Conservation (phyloP, 2,797 vertebrate species). For the Apogon hyalosoma region DNA sequence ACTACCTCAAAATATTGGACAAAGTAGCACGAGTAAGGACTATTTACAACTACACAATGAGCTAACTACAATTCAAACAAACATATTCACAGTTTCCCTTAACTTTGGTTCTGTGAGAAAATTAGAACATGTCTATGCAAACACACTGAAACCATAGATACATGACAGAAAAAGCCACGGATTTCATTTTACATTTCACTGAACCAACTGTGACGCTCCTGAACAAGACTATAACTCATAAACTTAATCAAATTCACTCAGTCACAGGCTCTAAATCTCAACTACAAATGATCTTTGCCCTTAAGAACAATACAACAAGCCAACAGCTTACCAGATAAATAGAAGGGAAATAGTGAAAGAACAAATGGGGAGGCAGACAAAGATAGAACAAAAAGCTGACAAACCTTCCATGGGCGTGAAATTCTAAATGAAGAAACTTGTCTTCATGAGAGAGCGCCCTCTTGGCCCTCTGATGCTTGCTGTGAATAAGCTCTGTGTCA, state of each 20-base stretch:
- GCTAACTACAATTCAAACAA: slow-evolving; percentile 6
- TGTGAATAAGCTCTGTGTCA: slow-evolving; percentile 90
- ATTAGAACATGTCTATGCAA: slow-evolving; percentile 11
- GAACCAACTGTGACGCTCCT: background rate
- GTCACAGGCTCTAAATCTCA: slow-evolving; percentile 17
- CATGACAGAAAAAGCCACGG: background rate
- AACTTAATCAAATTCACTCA: slow-evolving; percentile 28
- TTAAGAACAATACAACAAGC: slow-evolving; percentile 16
- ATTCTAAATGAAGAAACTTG: slow-evolving; percentile 92
- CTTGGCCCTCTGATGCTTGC: slow-evolving; percentile 95
- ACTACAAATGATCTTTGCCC: background rate
- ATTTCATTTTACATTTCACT: background rate
- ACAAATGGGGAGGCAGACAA: slow-evolving; percentile 3
- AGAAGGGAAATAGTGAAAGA: slow-evolving; percentile 23
- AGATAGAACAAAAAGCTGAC: slow-evolving; percentile 41
- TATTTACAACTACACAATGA: slow-evolving; percentile 1
- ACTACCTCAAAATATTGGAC: slow-evolving; percentile 41
- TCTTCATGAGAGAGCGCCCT: slow-evolving; percentile 91
- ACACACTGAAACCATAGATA: background rate
- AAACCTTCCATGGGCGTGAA: slow-evolving; percentile 97
- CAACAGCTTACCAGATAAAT: slow-evolving; percentile 10
- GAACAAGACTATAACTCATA: background rate
- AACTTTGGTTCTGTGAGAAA: slow-evolving; percentile 1
- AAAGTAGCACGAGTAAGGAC: slow-evolving; percentile 15
- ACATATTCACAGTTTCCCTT: background rate